phyloP scores from a whole-genome alignment of 37 sponge, comb jelly and placozoan genomes.

The Diacarnus erythraeanus region DNA sequence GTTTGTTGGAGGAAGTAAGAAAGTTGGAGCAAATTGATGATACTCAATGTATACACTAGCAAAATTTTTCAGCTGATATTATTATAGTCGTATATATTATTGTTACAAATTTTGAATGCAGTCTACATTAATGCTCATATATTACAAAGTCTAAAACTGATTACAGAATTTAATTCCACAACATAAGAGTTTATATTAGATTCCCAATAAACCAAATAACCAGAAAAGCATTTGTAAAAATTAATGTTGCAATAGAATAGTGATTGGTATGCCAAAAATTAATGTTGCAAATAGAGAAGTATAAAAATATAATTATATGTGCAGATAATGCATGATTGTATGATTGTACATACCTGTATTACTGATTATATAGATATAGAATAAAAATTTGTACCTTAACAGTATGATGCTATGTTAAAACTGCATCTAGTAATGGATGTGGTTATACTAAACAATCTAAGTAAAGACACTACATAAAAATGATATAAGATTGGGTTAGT shows the following conservation, averaged over 20 bases:
- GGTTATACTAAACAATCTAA: conserved; percentile 7
- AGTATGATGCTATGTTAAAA: background rate
- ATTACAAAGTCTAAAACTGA: no score
- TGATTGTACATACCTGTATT: conserved; percentile 1
- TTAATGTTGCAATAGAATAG: background rate
- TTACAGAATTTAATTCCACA: no score
- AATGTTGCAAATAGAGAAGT: background rate
- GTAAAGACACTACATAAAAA: conserved; percentile 5
- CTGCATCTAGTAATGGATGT: background rate
- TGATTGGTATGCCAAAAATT: background rate
- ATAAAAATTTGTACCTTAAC: no score
- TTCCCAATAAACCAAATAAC: no score
- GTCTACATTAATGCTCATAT: no score
- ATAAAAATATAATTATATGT: no score
- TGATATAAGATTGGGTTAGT: conserved; percentile 6
- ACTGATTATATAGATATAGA: background rate
- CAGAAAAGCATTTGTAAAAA: no score
- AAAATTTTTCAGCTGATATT: no score
- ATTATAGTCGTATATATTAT: no score
- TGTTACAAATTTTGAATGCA: no score
- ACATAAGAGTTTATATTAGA: no score
- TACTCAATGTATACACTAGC: no score
- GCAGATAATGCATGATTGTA: background rate
- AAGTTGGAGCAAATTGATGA: conserved; percentile 9
- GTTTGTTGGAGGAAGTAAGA: conserved; percentile 18